These are phyloP conservation scores for Heteropelma amictum DNA, from an alignment of 2,888 invertebrate species.

Conservation along the genomic window DNA sequence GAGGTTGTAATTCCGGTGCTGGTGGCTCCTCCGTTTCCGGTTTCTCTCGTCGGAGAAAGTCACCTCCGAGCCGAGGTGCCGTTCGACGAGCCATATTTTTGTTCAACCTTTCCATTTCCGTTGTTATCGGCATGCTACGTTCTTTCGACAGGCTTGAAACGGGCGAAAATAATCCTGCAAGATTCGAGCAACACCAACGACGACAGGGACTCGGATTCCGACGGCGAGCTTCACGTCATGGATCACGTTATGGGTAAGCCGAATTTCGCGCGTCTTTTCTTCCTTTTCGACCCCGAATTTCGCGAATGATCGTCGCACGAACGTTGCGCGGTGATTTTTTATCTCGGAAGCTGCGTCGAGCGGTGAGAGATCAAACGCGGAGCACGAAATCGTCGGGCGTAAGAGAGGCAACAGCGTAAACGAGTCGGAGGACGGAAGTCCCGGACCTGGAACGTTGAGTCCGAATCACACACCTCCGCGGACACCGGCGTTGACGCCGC, in stretches of 20 bases:
- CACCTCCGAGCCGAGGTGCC: too few species aligned
- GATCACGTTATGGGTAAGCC: conserved; percentile 63
- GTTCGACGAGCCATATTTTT: too few species aligned
- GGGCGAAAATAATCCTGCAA: conserved; percentile 78
- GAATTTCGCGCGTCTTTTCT: too few species aligned
- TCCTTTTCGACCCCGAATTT: too few species aligned
- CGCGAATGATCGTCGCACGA: background rate
- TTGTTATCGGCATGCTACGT: too few species aligned
- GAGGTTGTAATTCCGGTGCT: too few species aligned
- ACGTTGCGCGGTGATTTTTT: background rate
- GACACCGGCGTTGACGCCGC: conserved; percentile 71
- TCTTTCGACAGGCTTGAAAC: conserved; percentile 78
- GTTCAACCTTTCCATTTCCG: too few species aligned
- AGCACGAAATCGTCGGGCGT: conserved; percentile 59
- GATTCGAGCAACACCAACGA: conserved; percentile 78
- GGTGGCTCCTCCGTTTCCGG: too few species aligned
- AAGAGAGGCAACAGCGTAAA: conserved; percentile 71
- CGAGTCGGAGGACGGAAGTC: conserved; percentile 74
- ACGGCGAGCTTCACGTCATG: conserved; percentile 65
- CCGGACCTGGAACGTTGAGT: conserved; percentile 72
- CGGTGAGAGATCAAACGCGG: conserved; percentile 52
- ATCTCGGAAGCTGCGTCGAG: conserved; percentile 5
- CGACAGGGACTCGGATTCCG: conserved; percentile 76
- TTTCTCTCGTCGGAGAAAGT: too few species aligned
- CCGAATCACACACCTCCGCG: conserved; percentile 72